Base-by-base conservation (phyloP, 2,797 vertebrate species). In the Sebastolobus alascanus region DNA sequence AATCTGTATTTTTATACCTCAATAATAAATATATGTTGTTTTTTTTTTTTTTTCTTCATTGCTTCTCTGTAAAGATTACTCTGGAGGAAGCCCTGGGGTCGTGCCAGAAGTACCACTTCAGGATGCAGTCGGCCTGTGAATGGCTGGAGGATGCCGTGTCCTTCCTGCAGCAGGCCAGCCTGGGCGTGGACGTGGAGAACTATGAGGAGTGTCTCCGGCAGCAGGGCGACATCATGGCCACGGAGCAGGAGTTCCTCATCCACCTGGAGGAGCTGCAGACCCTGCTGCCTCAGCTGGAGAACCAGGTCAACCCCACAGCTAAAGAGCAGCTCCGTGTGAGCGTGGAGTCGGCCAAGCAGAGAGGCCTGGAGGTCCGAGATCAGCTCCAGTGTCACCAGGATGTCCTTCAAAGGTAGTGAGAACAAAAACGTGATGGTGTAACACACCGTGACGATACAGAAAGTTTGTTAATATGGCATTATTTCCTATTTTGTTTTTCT, bases 111-210 rank as follows among this genome's bases (percentile, higher is more conserved):
- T 99, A 97, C 87, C 98, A 97, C 84, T 97, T 97, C 79, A 94
- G 97, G 84, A 96, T 96, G 89, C 97, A 99, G 89, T 94, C 95
- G 8, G 97, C 97, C 68, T 97, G 95, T 14, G 97, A 98, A 69
- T 99, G 99, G 99, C 94, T 99, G 70, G 97, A 99, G 88, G 99
- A 99, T 22, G 97, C 97, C 0, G 97, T 97, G 46, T 97, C 97
- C 73, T 97, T 97, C 91, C 91, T 99, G 31, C 97, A 98, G 79
- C 96, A 97, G 87, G 94, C 96, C 6, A 96, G 95, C 88, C 95
- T 96, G 0, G 98, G 99, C 8, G 95, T 99, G 14, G 97, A 99
- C 5, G 96, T 98, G 72, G 99, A 99, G 86, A 97, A 96, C 76
- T 97, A 96, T 0, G 98, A 99, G 90, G 98, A 99, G 83, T 97